These are phyloP conservation scores for Patiria miniata DNA, from an alignment of 35 echinoderm and acorn worm species.

Conservation along the genomic window DNA sequence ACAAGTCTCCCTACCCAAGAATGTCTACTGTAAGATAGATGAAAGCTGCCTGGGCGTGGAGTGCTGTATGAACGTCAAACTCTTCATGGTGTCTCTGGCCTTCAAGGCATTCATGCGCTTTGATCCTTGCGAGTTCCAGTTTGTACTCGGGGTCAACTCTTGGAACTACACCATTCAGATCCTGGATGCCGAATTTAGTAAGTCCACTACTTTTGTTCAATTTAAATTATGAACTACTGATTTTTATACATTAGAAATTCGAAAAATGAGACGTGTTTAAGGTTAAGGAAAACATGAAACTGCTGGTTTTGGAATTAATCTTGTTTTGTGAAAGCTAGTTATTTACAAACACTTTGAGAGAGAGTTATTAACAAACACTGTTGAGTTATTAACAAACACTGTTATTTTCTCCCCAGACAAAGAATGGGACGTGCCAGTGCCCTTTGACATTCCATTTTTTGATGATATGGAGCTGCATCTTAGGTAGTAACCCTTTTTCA, in stretches of 20 bases:
- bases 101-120: constrained; percentile 29
- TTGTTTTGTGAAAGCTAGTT: too few species aligned
- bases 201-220: neutral
- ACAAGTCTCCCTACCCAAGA: constrained; percentile 2
- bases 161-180: constrained; percentile 36
- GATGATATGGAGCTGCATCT: constrained; percentile 22
- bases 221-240: too few species aligned
- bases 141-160: constrained; percentile 20
- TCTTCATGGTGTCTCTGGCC: constrained; percentile 27
- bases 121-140: constrained; percentile 39
- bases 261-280: too few species aligned
- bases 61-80: constrained; percentile 40
- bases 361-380: too few species aligned
- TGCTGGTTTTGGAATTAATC: too few species aligned
- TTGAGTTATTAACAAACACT: neutral
- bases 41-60: constrained; percentile 30
- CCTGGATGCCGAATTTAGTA: constrained; percentile 13
- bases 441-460: constrained; percentile 28
- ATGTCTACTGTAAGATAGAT: constrained; percentile 17
- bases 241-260: too few species aligned
- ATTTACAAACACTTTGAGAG: too few species aligned
- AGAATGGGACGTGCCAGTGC: neutral
- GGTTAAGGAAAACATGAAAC: too few species aligned
- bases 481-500: too few species aligned
- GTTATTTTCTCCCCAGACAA: neutral